These are phyloP conservation scores for Phacellophora camtschatica DNA, from an alignment of 30 jellyfish, hydroid and myxozoan species.

Conservation along the genomic window DNA sequence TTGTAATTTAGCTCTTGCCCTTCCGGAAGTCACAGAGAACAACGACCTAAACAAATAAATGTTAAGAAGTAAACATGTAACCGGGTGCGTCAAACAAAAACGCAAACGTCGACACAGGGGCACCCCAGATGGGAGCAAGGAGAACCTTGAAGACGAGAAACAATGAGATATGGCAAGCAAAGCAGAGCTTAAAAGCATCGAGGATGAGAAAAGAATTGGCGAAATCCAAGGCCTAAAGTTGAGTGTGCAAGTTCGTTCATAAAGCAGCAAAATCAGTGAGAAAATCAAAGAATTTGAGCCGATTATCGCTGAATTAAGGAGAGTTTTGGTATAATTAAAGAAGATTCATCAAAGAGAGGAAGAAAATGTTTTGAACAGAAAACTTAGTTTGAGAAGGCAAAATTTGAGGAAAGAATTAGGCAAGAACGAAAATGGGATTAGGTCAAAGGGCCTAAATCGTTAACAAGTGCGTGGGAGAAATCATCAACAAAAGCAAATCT, in stretches of 20 bases:
- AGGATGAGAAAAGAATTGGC: not conserved
- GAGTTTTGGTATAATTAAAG: not conserved
- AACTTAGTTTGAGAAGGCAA: conserved; percentile 2
- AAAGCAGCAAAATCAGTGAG: not conserved
- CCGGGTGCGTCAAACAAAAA: no score
- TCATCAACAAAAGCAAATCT: conserved; percentile 39
- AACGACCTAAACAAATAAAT: no score
- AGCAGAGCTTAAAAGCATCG: no score
- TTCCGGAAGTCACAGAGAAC: no score
- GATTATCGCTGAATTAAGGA: not conserved
- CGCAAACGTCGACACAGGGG: no score
- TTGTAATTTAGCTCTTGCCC: no score
- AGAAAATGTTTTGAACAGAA: not conserved
- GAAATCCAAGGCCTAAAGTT: not conserved
- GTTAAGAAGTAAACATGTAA: no score
- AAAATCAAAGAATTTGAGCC: conserved; percentile 19
- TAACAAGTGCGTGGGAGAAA: conserved; percentile 2
- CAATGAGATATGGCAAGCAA: no score
- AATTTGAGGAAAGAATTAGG: conserved; percentile 7
- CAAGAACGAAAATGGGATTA: conserved; percentile 30
- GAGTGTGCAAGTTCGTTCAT: conserved; percentile 3
- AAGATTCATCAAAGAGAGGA: not conserved
- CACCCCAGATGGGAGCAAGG: no score
- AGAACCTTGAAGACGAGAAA: no score
- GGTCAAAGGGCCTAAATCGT: conserved; percentile 17